Evolutionary conservation across 2,888 invertebrate species (phyloP).

Genomic region (Tinea semifulvella): DNA sequence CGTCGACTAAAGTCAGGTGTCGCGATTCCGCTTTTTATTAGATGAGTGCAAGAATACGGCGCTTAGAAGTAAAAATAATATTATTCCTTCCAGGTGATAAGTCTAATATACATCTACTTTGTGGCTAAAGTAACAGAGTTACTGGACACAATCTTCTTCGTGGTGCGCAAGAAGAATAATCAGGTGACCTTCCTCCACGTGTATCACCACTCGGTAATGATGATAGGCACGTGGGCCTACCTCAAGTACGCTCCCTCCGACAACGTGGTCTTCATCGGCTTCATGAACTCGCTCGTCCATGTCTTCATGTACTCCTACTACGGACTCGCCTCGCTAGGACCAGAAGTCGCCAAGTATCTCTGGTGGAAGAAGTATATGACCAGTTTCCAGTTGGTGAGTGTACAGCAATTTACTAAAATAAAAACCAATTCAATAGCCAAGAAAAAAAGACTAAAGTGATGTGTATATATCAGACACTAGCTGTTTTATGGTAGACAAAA

Average conservation of each 20-base stretch:
- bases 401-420: no score
- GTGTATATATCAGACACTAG: no score
- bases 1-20: no score
- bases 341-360: constrained; percentile 75
- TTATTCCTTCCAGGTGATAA: constrained; percentile 48
- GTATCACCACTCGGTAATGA: constrained; percentile 84
- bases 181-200: constrained; percentile 91
- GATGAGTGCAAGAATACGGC: no score
- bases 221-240: constrained; percentile 77
- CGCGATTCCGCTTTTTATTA: no score
- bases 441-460: no score
- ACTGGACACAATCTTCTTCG: constrained; percentile 86
- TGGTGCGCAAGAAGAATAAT: constrained; percentile 77
- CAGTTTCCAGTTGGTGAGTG: constrained; percentile 76
- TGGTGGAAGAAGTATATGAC: constrained; percentile 91
- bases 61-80: no score
- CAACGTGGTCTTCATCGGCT: constrained; percentile 74
- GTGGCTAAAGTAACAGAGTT: constrained; percentile 80
- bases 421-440: no score
- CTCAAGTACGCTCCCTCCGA: constrained; percentile 79
- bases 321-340: constrained; percentile 78
- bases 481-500: no score
- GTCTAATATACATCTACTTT: constrained; percentile 72
- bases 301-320: constrained; percentile 87
- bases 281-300: constrained; percentile 80